Evolutionary conservation across 2,797 vertebrate species (phyloP).

Genomic region (Hipposideros larvatus): DNA sequence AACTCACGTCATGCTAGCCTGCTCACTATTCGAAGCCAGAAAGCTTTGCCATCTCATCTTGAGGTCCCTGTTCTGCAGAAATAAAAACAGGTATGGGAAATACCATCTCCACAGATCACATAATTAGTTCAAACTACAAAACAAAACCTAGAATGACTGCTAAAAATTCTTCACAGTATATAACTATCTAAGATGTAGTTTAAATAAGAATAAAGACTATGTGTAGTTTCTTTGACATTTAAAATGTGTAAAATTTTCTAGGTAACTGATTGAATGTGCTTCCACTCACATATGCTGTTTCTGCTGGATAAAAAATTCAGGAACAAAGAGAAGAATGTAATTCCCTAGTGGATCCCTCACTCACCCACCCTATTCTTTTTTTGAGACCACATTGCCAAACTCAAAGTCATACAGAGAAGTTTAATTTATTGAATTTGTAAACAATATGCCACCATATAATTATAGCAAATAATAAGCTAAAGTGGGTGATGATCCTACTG

Average conservation of each 20-base stretch:
- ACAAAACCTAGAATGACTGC: neutral
- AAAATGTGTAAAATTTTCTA: conserved; percentile 59
- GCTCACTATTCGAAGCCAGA: neutral
- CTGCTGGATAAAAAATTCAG: neutral
- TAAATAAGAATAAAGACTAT: conserved; percentile 55
- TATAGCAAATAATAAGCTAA: neutral
- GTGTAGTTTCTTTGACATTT: conserved; percentile 69
- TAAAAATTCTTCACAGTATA: conserved; percentile 5
- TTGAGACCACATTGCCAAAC: neutral
- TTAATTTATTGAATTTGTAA: neutral
- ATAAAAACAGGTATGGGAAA: neutral
- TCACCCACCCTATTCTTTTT: neutral
- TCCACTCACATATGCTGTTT: neutral
- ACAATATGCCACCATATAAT: neutral
- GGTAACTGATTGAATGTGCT: neutral
- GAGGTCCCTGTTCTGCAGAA: neutral
- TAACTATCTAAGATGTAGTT: conserved; percentile 26
- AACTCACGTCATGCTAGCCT: neutral
- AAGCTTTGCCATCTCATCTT: neutral
- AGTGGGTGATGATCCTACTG: neutral
- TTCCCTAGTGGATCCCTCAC: neutral
- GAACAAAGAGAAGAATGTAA: neutral
- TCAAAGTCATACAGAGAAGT: neutral
- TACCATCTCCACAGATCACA: neutral
- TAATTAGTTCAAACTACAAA: conserved; percentile 51